Conservation (phyloP, 1,140 invertebrate species). For the Penaeus chinensis region DNA sequence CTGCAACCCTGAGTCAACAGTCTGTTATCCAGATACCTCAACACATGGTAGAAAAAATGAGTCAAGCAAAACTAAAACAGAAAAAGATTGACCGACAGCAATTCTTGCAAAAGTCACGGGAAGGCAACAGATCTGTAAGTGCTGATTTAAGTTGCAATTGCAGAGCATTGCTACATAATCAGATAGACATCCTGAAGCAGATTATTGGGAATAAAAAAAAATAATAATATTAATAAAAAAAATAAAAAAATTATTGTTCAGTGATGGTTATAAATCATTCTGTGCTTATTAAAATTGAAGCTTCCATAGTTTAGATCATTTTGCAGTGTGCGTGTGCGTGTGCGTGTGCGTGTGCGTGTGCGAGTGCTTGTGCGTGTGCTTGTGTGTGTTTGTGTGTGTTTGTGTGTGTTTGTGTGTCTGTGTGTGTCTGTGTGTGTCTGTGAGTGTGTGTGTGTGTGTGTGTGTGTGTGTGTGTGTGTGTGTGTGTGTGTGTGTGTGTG, state of each 20-base stretch:
- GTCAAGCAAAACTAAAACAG: slow-evolving; percentile 8
- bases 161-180: neutral
- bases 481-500: too few species aligned
- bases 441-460: too few species aligned
- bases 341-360: too few species aligned
- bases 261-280: too few species aligned
- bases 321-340: too few species aligned
- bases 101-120: neutral
- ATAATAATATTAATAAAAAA: neutral
- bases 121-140: slow-evolving; percentile 41
- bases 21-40: slow-evolving; percentile 28
- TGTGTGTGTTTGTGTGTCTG: too few species aligned
- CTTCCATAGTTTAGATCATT: too few species aligned
- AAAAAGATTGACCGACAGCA: slow-evolving; percentile 8
- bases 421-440: too few species aligned
- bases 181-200: neutral
- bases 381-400: too few species aligned
- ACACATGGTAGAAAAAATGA: neutral
- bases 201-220: too few species aligned
- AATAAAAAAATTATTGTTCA: neutral
- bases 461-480: too few species aligned
- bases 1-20: neutral
- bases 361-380: rapidly evolving
- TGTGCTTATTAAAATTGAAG: too few species aligned
- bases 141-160: neutral